phyloP scores from a whole-genome alignment of 2,888 invertebrate genomes.

The Pterostichus madidus region DNA sequence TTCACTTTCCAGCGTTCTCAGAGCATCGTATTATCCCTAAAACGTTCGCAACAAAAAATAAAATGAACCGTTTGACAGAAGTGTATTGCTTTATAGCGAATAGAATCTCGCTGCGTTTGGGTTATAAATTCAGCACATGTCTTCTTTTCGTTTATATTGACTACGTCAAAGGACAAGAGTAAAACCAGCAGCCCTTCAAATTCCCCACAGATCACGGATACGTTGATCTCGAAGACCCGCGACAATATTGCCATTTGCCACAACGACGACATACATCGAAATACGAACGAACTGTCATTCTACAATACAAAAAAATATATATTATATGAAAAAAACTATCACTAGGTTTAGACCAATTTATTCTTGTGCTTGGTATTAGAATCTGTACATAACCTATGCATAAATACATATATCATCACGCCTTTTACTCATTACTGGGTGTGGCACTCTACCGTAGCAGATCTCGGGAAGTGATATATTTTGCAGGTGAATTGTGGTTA shows the following conservation, averaged over 20 bases:
- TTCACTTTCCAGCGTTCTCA: no score
- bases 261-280: neutral
- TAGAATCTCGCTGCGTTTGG: neutral
- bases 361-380: no score
- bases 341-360: no score
- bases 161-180: neutral
- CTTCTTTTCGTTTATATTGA: slow-evolving; percentile 31
- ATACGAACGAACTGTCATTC: neutral
- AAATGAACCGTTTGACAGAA: neutral
- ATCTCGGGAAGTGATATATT: no score
- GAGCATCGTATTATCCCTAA: neutral
- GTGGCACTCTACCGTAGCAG: no score
- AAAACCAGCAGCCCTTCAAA: slow-evolving; percentile 5
- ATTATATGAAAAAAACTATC: no score
- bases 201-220: slow-evolving; percentile 33
- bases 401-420: no score
- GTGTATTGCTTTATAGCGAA: slow-evolving; percentile 25
- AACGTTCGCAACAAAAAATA: neutral
- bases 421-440: no score
- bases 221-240: neutral
- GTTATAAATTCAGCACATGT: slow-evolving; percentile 22
- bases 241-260: neutral
- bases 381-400: no score
- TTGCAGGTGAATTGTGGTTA: no score
- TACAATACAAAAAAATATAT: no score